Conservation (phyloP, 2,888 invertebrate genomes). For the Hemicrepidius hirtus region DNA sequence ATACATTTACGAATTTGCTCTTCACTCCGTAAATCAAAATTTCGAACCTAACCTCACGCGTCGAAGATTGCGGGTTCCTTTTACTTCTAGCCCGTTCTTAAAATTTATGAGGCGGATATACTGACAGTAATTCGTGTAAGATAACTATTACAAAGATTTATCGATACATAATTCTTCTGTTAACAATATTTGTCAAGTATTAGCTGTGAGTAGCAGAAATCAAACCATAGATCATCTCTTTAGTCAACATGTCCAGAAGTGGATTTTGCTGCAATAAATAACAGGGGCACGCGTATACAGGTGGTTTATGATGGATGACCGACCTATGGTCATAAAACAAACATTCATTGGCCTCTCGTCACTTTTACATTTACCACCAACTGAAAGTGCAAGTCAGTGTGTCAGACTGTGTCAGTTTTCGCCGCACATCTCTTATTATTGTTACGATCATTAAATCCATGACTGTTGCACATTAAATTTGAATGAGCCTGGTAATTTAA, state of each 20-base stretch:
- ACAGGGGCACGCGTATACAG: slow-evolving; percentile 63
- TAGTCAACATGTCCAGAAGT: slow-evolving; percentile 69
- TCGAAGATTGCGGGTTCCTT: slow-evolving; percentile 46
- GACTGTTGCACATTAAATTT: neutral
- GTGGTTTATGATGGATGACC: slow-evolving; percentile 70
- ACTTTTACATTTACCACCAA: slow-evolving; percentile 56
- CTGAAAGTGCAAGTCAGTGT: slow-evolving; percentile 45
- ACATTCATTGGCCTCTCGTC: slow-evolving; percentile 68
- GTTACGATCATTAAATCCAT: slow-evolving; percentile 9
- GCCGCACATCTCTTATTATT: slow-evolving; percentile 12
- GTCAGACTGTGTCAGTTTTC: slow-evolving; percentile 24
- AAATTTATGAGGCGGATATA: slow-evolving; percentile 69
- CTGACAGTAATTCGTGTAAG: slow-evolving; percentile 70
- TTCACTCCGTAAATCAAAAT: slow-evolving; percentile 46
- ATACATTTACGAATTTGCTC: slow-evolving; percentile 38
- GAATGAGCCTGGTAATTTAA: no score
- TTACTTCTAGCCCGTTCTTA: slow-evolving; percentile 45
- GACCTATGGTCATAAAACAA: slow-evolving; percentile 65
- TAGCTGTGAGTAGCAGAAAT: slow-evolving; percentile 68
- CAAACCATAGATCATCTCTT: slow-evolving; percentile 70
- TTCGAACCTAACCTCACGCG: slow-evolving; percentile 35
- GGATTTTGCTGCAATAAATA: slow-evolving; percentile 68
- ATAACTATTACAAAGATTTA: slow-evolving; percentile 70
- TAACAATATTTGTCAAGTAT: slow-evolving; percentile 70
- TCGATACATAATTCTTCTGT: slow-evolving; percentile 70